Base-by-base conservation (phyloP, 1,140 invertebrate species). In the Monomorium pharaonis region DNA sequence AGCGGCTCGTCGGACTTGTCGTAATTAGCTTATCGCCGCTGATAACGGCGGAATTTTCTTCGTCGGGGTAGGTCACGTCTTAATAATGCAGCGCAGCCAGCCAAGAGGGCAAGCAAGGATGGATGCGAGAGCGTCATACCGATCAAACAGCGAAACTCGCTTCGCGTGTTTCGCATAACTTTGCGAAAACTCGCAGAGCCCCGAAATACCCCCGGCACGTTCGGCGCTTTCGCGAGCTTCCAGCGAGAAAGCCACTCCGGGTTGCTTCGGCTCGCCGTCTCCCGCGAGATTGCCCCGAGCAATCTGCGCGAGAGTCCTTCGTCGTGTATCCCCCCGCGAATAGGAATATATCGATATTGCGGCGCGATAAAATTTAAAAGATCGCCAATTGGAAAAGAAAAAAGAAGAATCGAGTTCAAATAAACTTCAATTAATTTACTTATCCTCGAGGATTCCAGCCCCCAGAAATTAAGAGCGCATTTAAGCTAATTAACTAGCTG, bases 11-110 rank as follows among this genome's bases (percentile, higher is more conserved):
- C 63, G 63, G 37, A 54, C 62, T 54, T 67, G 3, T 51, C 10
- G 44, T 80, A 80, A 80, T 80, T 80, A 80, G 62, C 49, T 69
- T 80, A 69, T 80, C 62, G 10, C 30, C n/a, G 60, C 16, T 78
- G 58, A 49, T 80, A 80, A 67, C 62, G 37, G 1, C 3, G 44
- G 47, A 67, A 42, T 33, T 80, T 80, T 80, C 63, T 47, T 42
- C 33, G n/a, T n/a, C n/a, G n/a, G 21, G 49, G 7, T 21, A 21
- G 33, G 47, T 80, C 30, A 12, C 44, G 44, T 80, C 77, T 80
- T 80, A 80, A 80, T 80, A 69, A 80, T 69, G 24, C 49, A 47
- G 14, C 21, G 56, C 33, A 33, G 5, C 33, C 37, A 37, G 37
- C 37, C n/a, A n/a, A n/a, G n/a, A 37, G 4, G 4, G 7, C 51